Conservation (phyloP, 1,140 invertebrate species). For the Brachionus sp. region DNA sequence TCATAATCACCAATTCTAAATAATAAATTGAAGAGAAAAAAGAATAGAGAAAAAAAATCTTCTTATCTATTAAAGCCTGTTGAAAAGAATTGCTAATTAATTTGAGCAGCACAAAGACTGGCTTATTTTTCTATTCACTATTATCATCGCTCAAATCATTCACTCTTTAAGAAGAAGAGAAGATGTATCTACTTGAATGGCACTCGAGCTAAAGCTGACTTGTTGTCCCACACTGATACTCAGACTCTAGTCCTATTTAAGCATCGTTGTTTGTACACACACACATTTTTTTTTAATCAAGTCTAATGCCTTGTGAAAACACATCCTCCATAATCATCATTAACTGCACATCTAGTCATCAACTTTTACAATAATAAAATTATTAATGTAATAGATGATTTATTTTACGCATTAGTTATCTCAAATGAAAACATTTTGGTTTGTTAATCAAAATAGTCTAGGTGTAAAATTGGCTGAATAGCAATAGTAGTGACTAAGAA, state of each 20-base stretch:
- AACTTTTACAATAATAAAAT: background rate
- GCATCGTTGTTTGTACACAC: background rate
- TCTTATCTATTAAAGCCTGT: conserved; percentile 10
- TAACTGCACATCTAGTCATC: background rate
- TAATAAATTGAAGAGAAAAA: background rate
- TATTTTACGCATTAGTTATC: conserved; percentile 30
- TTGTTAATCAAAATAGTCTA: conserved; percentile 10
- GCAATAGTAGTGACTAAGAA: background rate
- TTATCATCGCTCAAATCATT: background rate
- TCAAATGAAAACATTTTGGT: conserved; percentile 8
- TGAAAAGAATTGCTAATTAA: conserved; percentile 14
- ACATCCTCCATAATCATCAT: background rate
- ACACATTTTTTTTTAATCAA: background rate
- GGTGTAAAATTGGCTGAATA: background rate
- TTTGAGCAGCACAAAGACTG: background rate
- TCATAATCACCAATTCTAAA: conserved; percentile 11
- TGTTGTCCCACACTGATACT: background rate
- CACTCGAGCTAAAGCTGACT: background rate
- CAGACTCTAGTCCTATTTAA: background rate
- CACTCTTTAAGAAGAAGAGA: background rate
- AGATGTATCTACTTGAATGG: background rate
- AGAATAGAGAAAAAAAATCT: background rate
- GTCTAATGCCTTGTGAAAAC: background rate
- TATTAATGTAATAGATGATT: background rate
- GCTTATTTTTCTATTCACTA: background rate